Percentiles rank a stretch among this genome's conserved stretches.
Conservation (phyloP, 2,888 invertebrate genomes). For the Oscheius sp. region DNA sequence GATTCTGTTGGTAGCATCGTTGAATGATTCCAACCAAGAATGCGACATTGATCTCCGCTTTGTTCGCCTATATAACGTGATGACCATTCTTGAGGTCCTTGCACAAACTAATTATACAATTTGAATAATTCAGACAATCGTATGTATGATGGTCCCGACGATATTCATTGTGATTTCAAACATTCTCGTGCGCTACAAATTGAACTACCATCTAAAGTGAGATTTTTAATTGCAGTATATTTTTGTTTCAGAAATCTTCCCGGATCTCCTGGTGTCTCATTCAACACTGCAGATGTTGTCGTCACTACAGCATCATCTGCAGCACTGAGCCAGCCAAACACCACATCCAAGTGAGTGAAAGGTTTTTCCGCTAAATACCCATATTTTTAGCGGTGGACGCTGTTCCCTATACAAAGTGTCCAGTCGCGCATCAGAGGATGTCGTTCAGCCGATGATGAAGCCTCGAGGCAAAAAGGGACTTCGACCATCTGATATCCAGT, state of each 20-base stretch:
- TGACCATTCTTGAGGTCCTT: constrained; percentile 52
- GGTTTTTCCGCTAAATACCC: background rate
- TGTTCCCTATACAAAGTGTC: constrained; percentile 40
- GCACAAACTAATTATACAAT: background rate
- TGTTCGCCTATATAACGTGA: constrained; percentile 60
- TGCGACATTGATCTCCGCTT: constrained; percentile 67
- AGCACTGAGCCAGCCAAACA: constrained; percentile 32
- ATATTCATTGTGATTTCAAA: constrained; percentile 66
- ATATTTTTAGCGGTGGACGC: constrained; percentile 24
- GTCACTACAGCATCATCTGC: constrained; percentile 40
- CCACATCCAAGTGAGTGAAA: constrained; percentile 26
- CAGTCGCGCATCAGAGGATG: constrained; percentile 44
- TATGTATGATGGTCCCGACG: constrained; percentile 66
- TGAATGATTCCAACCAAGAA: constrained; percentile 51
- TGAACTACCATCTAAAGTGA: constrained; percentile 61
- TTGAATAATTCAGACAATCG: constrained; percentile 50
- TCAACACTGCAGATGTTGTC: constrained; percentile 63
- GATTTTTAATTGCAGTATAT: constrained; percentile 18
- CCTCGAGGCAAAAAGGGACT: constrained; percentile 46
- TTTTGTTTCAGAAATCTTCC: constrained; percentile 51
- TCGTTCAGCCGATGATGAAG: constrained; percentile 39
- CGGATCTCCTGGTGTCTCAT: constrained; percentile 67
- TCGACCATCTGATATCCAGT: constrained; percentile 67
- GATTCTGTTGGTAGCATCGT: constrained; percentile 67
- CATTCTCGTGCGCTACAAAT: constrained; percentile 65